phyloP scores from a whole-genome alignment of 2,797 vertebrate genomes.

The Gephyroberyx darwinii region DNA sequence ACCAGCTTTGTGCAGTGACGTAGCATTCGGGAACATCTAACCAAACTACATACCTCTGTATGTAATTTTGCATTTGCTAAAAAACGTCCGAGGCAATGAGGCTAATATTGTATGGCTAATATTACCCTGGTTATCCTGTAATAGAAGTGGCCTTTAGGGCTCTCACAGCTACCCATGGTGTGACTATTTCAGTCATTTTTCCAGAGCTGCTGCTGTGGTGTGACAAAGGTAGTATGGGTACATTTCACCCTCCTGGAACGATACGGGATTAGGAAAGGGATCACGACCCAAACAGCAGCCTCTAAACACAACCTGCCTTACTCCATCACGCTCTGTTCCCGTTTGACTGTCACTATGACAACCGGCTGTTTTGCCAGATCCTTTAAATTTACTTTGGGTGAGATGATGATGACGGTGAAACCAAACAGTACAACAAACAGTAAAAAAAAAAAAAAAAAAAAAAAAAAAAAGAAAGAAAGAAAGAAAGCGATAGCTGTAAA shows the following conservation, averaged over 20 bases:
- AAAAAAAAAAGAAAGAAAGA: no score
- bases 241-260: constrained; percentile 32
- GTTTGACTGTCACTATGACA: constrained; percentile 66
- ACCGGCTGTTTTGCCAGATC: constrained; percentile 54
- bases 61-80: no score
- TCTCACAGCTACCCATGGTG: background rate
- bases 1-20: no score
- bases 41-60: no score
- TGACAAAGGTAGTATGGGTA: constrained; percentile 15
- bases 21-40: no score
- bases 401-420: constrained; percentile 24
- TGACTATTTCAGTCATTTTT: constrained; percentile 26
- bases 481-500: background rate
- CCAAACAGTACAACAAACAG: background rate
- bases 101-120: no score
- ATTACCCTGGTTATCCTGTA: no score
- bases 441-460: constrained; percentile 6
- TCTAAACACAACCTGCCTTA: constrained; percentile 50
- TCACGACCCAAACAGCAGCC: constrained; percentile 48
- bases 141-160: no score
- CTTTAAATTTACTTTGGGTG: constrained; percentile 50
- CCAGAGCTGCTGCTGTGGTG: constrained; percentile 8
- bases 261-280: constrained; percentile 21
- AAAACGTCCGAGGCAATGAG: no score
- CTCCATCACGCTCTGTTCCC: constrained; percentile 55